Conservation (phyloP, 2,113 vertebrate species). For the Chaetorhynchus papuensis region DNA sequence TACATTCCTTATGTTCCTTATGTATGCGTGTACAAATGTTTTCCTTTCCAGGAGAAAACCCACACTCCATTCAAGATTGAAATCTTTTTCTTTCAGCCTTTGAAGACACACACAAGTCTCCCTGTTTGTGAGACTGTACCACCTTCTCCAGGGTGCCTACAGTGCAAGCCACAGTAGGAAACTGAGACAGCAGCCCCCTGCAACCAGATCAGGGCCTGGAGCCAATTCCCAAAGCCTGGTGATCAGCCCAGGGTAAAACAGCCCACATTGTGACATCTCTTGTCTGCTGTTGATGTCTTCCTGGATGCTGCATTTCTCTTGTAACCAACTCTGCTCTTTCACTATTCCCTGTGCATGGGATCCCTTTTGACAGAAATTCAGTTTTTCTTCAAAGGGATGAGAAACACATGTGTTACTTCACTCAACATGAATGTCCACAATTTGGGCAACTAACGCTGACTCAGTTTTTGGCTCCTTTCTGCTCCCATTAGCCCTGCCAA, state of each 20-base stretch:
- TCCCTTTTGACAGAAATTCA: background rate
- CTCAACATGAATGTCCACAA: background rate
- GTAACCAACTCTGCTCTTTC: background rate
- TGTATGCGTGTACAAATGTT: background rate
- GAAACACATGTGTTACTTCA: background rate
- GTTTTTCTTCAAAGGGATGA: background rate
- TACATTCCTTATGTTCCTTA: background rate
- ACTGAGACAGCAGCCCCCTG: background rate
- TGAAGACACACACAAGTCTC: background rate
- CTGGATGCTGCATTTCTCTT: background rate
- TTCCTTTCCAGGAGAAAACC: background rate
- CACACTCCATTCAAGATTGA: background rate
- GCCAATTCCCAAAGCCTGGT: background rate
- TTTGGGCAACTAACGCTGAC: background rate
- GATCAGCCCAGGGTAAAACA: background rate
- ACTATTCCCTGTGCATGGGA: background rate
- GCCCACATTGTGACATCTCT: background rate
- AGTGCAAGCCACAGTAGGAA: background rate
- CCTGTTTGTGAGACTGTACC: background rate
- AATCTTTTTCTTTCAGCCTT: background rate
- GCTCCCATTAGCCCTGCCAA: background rate
- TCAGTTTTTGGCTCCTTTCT: background rate
- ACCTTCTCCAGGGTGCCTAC: background rate
- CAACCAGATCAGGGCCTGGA: background rate
- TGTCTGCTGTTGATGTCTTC: background rate